Conservation (phyloP, 2,113 vertebrate species). For the Pseudorhombus dupliciocellatus region DNA sequence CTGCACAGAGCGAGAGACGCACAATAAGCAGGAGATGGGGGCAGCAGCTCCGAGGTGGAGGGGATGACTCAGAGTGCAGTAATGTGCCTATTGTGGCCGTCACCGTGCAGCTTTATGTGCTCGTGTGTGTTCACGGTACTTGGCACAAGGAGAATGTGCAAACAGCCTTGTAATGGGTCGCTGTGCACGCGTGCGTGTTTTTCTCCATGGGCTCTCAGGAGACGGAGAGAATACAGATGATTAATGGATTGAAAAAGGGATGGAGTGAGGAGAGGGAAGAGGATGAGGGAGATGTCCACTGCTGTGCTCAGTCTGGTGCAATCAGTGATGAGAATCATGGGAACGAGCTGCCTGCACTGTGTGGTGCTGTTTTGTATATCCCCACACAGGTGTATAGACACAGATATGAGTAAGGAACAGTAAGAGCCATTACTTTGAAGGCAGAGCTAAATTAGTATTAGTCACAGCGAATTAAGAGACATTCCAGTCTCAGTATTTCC, state of each 20-base stretch:
- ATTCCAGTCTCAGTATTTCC: no score
- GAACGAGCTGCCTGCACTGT: background rate
- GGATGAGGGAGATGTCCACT: background rate
- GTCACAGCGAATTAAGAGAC: background rate
- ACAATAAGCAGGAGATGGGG: constrained; percentile 11
- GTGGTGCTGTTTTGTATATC: background rate
- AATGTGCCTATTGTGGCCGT: constrained; percentile 61
- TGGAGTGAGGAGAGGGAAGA: background rate
- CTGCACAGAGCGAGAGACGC: constrained; percentile 2
- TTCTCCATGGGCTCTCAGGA: background rate
- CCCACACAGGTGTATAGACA: no score
- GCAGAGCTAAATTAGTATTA: background rate
- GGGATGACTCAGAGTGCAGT: constrained; percentile 67
- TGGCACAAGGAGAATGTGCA: constrained; percentile 32
- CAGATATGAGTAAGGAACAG: no score
- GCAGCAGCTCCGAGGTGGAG: constrained; percentile 22
- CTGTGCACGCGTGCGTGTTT: constrained; percentile 5
- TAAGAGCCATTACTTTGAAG: background rate
- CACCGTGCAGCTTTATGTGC: constrained; percentile 42
- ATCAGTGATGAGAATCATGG: no score
- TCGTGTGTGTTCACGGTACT: constrained; percentile 28
- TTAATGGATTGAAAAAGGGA: background rate
- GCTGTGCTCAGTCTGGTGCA: background rate
- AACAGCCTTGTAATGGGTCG: constrained; percentile 14
- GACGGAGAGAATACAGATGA: background rate